A percentile compares a stretch with the other conserved stretches of the same genome.
Conservation (phyloP, 1,140 invertebrate genomes). For the Neodiprion virginianus region DNA sequence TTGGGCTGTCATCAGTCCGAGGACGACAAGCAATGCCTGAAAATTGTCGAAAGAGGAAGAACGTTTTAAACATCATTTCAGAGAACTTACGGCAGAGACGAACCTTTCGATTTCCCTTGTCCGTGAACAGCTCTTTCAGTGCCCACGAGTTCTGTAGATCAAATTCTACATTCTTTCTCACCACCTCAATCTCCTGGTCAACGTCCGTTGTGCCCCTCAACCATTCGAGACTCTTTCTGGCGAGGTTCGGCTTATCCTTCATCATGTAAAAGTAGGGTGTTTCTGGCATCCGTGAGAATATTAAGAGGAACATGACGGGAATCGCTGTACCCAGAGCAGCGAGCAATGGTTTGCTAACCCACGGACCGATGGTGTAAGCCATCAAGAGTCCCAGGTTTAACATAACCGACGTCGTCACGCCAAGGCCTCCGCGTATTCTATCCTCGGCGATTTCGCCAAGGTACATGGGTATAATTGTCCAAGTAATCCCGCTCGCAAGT, state of each 20-base stretch:
- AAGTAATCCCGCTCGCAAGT: conserved; percentile 43
- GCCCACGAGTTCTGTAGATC: conserved; percentile 62
- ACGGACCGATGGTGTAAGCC: conserved; percentile 69
- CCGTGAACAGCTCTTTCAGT: conserved; percentile 64
- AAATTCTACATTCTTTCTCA: conserved; percentile 65
- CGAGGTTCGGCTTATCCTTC: conserved; percentile 62
- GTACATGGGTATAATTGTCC: conserved; percentile 68
- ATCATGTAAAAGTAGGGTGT: conserved; percentile 74
- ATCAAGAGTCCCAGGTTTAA: conserved; percentile 67
- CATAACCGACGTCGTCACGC: conserved; percentile 66
- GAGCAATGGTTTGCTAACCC: conserved; percentile 63
- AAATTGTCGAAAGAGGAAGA: too few species aligned
- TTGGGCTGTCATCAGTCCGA: conserved; percentile 72
- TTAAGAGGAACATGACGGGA: conserved; percentile 65
- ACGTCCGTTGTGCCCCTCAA: conserved; percentile 66
- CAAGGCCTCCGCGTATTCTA: conserved; percentile 70
- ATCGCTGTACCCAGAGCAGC: conserved; percentile 62
- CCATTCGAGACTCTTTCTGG: conserved; percentile 64
- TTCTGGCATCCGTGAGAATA: conserved; percentile 73
- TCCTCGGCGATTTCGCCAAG: conserved; percentile 69
- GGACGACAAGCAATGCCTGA: conserved; percentile 65
- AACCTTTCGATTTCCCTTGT: conserved; percentile 64
- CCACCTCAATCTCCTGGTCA: conserved; percentile 66
- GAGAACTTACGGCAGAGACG: background rate
- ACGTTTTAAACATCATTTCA: too few species aligned